phyloP scores from a whole-genome alignment of 2,888 invertebrate genomes.

The Euphydryas editha region DNA sequence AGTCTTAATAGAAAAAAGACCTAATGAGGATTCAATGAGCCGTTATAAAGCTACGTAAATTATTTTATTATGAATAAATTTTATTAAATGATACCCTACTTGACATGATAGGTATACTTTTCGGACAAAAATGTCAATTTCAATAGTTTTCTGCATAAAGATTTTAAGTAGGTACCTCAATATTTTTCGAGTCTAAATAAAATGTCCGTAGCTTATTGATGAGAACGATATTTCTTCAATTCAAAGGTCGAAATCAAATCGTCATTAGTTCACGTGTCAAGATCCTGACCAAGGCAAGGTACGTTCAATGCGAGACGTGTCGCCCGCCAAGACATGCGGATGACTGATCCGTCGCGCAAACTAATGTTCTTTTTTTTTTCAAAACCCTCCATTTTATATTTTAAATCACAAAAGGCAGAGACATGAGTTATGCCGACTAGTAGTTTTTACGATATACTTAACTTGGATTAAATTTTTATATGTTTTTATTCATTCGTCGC shows the following conservation, averaged over 20 bases:
- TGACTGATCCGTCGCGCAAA: constrained; percentile 79
- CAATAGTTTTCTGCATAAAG: no score
- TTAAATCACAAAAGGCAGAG: constrained; percentile 76
- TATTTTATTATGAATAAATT: background rate
- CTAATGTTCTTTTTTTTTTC: constrained; percentile 79
- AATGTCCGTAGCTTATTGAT: constrained; percentile 35
- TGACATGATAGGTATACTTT: no score
- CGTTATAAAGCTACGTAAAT: no score
- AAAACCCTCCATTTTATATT: constrained; percentile 68
- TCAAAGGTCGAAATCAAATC: constrained; percentile 64
- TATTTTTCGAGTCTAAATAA: constrained; percentile 28
- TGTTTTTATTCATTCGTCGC: constrained; percentile 61
- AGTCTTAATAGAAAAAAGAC: no score
- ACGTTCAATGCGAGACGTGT: constrained; percentile 65
- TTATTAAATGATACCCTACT: no score
- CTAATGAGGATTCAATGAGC: no score
- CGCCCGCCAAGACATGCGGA: constrained; percentile 67
- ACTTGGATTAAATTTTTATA: constrained; percentile 77
- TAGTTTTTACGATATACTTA: constrained; percentile 79
- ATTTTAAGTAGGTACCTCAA: constrained; percentile 22
- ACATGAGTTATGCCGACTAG: constrained; percentile 79
- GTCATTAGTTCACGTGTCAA: constrained; percentile 63
- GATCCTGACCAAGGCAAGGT: constrained; percentile 36
- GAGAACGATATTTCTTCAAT: constrained; percentile 39
- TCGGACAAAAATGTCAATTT: no score